Conservation (phyloP, 2,888 invertebrate species). For the Allolobophora icterica region DNA sequence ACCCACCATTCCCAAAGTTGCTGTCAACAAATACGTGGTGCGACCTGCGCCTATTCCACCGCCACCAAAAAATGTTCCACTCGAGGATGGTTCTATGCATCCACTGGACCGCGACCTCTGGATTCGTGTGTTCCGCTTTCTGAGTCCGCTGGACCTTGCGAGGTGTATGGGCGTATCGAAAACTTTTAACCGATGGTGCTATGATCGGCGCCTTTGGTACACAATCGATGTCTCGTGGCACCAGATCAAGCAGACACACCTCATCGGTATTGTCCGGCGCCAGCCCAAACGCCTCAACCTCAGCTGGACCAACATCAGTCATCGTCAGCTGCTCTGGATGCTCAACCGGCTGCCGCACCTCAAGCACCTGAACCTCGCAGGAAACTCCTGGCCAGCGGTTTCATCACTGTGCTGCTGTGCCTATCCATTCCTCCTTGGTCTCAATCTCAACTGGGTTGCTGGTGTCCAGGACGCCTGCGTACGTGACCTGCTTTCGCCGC, state of each 20-base stretch:
- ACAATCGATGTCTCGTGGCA: conserved; percentile 74
- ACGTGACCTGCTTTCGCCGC: conserved; percentile 83
- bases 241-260: conserved; percentile 46
- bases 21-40: conserved; percentile 50
- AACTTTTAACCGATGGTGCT: conserved; percentile 83
- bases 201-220: conserved; percentile 85
- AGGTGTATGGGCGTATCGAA: conserved; percentile 77
- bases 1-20: conserved; percentile 9
- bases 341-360: conserved; percentile 83
- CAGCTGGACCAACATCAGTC: conserved; percentile 86
- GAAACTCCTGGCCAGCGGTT: conserved; percentile 75
- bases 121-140: conserved; percentile 65
- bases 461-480: conserved; percentile 84
- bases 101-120: conserved; percentile 61
- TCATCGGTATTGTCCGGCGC: conserved; percentile 84
- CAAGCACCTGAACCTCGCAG: conserved; percentile 79
- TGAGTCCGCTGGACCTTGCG: conserved; percentile 70
- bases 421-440: conserved; percentile 76
- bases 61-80: conserved; percentile 54
- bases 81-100: conserved; percentile 52
- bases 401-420: conserved; percentile 81
- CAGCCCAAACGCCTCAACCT: conserved; percentile 85
- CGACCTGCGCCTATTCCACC: conserved; percentile 58
- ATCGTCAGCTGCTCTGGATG: conserved; percentile 90
- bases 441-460: conserved; percentile 86